Percentiles rank a stretch among this genome's conserved stretches.
Conservation (phyloP, 23 tunicate genomes). For the Phallusia fumigata region DNA sequence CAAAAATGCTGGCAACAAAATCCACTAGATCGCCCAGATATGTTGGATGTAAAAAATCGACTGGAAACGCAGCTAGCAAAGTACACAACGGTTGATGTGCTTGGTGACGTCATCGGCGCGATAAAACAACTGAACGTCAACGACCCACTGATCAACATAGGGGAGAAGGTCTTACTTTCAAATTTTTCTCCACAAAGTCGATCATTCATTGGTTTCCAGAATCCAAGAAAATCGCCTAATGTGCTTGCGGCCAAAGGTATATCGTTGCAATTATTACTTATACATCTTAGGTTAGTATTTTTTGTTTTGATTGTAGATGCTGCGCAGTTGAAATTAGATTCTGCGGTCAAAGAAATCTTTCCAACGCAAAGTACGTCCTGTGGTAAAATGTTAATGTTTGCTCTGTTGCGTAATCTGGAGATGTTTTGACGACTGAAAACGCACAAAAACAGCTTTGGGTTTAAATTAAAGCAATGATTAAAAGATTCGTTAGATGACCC, state of each 20-base stretch:
- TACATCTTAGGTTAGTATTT: too few species aligned
- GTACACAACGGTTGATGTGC: not conserved
- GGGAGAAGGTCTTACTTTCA: not conserved
- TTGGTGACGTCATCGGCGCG: not conserved
- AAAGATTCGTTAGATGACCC: too few species aligned
- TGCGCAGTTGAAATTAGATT: too few species aligned
- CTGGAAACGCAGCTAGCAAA: not conserved
- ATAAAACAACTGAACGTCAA: not conserved
- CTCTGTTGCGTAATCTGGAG: too few species aligned
- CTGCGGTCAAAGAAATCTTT: too few species aligned
- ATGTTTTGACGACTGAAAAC: too few species aligned
- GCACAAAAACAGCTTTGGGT: too few species aligned
- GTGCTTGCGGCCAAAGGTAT: not conserved
- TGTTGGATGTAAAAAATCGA: not conserved
- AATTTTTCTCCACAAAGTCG: not conserved
- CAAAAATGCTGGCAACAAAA: slow-evolving; percentile 20
- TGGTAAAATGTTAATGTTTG: too few species aligned
- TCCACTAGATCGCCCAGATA: slow-evolving; percentile 3
- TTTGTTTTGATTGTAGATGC: too few species aligned
- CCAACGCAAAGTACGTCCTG: too few species aligned
- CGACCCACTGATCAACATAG: not conserved
- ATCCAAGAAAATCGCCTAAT: not conserved
- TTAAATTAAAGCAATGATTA: too few species aligned
- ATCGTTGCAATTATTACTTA: too few species aligned
- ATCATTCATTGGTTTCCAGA: not conserved